Evolutionary conservation across 2,797 vertebrate species (phyloP), one percentile per base, ranked within the genome.

Genomic region (Characodon lateralis): DNA sequence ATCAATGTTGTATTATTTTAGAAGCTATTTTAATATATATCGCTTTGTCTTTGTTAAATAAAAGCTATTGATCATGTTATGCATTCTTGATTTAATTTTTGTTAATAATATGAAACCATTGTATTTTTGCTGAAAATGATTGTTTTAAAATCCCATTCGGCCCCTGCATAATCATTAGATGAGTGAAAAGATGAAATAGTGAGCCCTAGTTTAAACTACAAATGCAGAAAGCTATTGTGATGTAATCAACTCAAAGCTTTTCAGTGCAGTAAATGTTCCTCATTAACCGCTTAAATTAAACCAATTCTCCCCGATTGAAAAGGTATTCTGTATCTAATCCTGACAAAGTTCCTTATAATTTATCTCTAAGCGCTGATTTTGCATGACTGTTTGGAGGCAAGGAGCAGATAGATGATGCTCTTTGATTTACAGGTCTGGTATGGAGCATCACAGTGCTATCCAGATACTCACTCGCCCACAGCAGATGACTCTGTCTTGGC

Each of bases 381-480:
- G 20, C 20, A 31, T 1, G 10, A 46, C 56, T 16, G 72, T 73
- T 39, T 79, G 43, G 26, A 75, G 13, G 72, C 72, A 83, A 79
- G 82, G 87, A 81, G 83, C 68, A 46, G 79, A 83, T 76, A 89
- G 80, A 76, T 76, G 70, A 79, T 59, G 79, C 66, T 48, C 71
- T 88, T 80, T 84, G 74, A 86, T 78, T 83, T 75, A 61, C 55
- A 78, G 79, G 13, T 87, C 74, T 80, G 70, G 84, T 53, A 75
- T 74, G 55, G 74, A 65, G 76, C 83, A 73, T 70, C 2, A 10
- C 72, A 53, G 81, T 85, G 72, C 81, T 77, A 55, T 85, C 73
- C 81, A 78, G 79, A 78, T 83, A 84, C 77, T 79, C 72, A 65
- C 79, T 88, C 87, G 87, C 74, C 73, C 85, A 87, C 85, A 85